A percentile compares a stretch with the other conserved stretches of the same genome.
Evolutionary conservation across 1,140 invertebrate species (phyloP).

Genomic region (Drosophila triauraria): DNA sequence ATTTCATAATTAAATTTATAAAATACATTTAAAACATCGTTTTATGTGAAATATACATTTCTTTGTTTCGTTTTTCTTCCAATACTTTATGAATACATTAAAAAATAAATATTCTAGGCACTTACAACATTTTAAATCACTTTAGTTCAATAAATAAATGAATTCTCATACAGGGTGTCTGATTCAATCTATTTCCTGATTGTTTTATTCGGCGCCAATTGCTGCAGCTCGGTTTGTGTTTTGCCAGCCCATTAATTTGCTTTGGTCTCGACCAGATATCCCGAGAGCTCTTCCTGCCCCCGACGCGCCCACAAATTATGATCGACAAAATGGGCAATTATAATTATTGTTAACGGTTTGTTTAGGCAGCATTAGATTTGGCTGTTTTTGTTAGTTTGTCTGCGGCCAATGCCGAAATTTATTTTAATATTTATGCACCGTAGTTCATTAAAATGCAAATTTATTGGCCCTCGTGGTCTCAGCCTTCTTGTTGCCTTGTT

Average conservation of each 20-base stretch:
- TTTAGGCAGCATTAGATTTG: slow-evolving; percentile 73
- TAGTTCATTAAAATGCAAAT: slow-evolving; percentile 79
- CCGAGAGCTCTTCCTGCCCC: slow-evolving; percentile 66
- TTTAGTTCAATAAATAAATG: not conserved
- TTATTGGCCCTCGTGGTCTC: slow-evolving; percentile 61
- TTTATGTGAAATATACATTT: not conserved
- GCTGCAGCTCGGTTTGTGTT: slow-evolving; percentile 64
- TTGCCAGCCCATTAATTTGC: slow-evolving; percentile 76
- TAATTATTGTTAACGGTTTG: slow-evolving; percentile 83
- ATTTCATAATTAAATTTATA: no score
- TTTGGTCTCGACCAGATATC: slow-evolving; percentile 46
- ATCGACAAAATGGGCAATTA: slow-evolving; percentile 76
- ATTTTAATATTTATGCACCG: slow-evolving; percentile 81
- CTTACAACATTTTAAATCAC: not conserved
- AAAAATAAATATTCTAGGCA: not conserved
- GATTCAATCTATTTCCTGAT: slow-evolving; percentile 13
- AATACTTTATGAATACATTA: no score
- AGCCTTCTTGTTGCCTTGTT: slow-evolving; percentile 30
- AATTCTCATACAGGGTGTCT: slow-evolving; percentile 6
- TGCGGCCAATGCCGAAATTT: slow-evolving; percentile 72
- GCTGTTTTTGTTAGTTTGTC: slow-evolving; percentile 64
- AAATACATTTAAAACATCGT: not conserved
- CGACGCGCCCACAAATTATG: slow-evolving; percentile 67
- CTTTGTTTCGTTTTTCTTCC: no score
- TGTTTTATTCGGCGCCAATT: slow-evolving; percentile 36